These are phyloP conservation scores for Clavelina lepadiformis DNA, from an alignment of 23 tunicate species.

Conservation along the genomic window DNA sequence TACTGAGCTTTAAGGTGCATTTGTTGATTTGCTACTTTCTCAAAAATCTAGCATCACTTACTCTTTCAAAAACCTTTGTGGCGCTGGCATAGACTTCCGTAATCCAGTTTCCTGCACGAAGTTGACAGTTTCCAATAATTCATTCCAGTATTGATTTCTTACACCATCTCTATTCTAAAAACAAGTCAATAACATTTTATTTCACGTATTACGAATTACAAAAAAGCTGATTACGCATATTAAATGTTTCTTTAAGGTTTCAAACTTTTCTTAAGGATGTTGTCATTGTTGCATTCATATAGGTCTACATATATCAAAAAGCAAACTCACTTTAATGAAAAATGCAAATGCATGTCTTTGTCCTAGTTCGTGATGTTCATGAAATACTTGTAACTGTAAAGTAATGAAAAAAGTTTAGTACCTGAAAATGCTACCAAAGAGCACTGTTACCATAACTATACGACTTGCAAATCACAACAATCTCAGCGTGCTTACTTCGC, in stretches of 20 bases:
- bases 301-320: too few relatives aligned
- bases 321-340: not conserved
- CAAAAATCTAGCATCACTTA: too few relatives aligned
- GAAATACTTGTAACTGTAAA: conserved; percentile 7
- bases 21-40: too few relatives aligned
- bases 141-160: conserved; percentile 1
- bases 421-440: too few relatives aligned
- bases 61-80: not conserved
- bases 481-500: conserved; percentile 19
- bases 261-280: not conserved
- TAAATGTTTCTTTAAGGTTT: too few relatives aligned
- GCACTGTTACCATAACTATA: too few relatives aligned
- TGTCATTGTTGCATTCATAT: not conserved
- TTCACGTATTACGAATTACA: too few relatives aligned
- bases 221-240: too few relatives aligned
- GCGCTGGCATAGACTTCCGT: not conserved
- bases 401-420: not conserved
- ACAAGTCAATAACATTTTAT: too few relatives aligned
- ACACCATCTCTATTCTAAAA: not conserved
- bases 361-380: not conserved
- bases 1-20: too few relatives aligned
- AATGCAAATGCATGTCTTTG: conserved; percentile 1
- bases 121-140: not conserved
- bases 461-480: too few relatives aligned
- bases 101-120: not conserved